Base-by-base conservation (phyloP, 2,888 invertebrate genomes). In the Pristionchus japonicus region DNA sequence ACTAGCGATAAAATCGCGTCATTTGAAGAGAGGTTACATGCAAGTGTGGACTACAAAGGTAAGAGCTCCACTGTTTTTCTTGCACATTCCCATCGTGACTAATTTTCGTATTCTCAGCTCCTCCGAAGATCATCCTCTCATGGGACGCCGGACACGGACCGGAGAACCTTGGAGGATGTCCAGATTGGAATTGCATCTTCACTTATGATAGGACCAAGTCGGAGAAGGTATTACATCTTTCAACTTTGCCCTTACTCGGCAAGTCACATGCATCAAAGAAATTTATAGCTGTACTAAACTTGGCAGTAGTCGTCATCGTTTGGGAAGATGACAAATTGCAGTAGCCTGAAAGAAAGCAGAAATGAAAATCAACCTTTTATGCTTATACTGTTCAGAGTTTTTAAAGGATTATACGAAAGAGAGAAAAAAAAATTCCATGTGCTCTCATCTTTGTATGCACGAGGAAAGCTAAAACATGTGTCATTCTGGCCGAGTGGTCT, bases 401-500 rank as follows among this genome's bases (percentile, higher is more conserved):
- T n/a, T n/a, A n/a, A n/a, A n/a, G n/a, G n/a, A n/a, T n/a, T n/a
- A n/a, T n/a, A n/a, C n/a, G 11, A 43, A 43, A 9, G 43, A 43
- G 43, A n/a, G 70, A 70, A 64, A 27, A 64, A 20, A 15, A 11
- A 27, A 31, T 64, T 6, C 64, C 9, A 11, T 57, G 1, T 64
- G 9, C 64, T 64, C 31, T 11, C 13, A 31, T 64, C 64, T 64
- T 9, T 17, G 64, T 27, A 20, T 57, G 52, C 20, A 20, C 17
- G 9, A 64, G 11, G 27, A 31, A n/a, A 31, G 7, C 9, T 11
- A 7, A 6, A 3, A 27, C 11, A 20, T 15, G 20, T 89, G 90
- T 90, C 90, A 90, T 91, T 91, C 92, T 93, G 92, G 93, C 93
- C 93, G 93, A 97, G 97, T 96, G 97, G 97, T 97, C 97, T 97